These are phyloP conservation scores for Leptodirus hochenwartii DNA, from an alignment of 2,888 invertebrate species.

Conservation along the genomic window DNA sequence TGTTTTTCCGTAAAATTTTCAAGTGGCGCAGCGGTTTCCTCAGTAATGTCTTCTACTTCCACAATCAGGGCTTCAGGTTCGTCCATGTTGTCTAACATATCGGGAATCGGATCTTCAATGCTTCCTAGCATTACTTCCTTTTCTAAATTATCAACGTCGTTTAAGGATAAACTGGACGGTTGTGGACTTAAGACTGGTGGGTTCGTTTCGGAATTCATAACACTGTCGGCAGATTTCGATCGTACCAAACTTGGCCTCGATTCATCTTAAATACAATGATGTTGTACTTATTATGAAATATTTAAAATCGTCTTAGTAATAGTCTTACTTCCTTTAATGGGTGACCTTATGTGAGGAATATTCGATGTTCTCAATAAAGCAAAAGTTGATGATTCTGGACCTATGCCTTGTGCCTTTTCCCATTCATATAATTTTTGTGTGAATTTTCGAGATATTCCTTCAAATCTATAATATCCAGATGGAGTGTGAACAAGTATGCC, in stretches of 20 bases:
- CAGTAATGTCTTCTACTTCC: slow-evolving; percentile 63
- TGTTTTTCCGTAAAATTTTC: slow-evolving; percentile 48
- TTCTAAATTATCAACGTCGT: slow-evolving; percentile 50
- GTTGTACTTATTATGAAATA: background rate
- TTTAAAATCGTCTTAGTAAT: slow-evolving; percentile 5
- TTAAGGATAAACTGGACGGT: slow-evolving; percentile 56
- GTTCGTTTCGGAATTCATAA: slow-evolving; percentile 30
- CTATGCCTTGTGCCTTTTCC: slow-evolving; percentile 76
- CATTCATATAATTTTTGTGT: slow-evolving; percentile 81
- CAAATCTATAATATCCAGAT: slow-evolving; percentile 66
- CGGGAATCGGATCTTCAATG: slow-evolving; percentile 4
- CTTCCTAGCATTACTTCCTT: slow-evolving; percentile 22
- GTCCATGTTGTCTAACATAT: slow-evolving; percentile 15
- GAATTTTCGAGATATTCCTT: slow-evolving; percentile 76
- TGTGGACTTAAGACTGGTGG: slow-evolving; percentile 37
- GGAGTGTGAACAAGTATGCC: slow-evolving; percentile 70
- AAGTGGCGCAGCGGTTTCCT: slow-evolving; percentile 59
- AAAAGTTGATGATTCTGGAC: slow-evolving; percentile 71
- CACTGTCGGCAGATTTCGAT: slow-evolving; percentile 62
- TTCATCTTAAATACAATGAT: slow-evolving; percentile 11
- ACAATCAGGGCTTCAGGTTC: slow-evolving; percentile 61
- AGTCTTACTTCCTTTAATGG: slow-evolving; percentile 5
- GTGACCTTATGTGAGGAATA: slow-evolving; percentile 11
- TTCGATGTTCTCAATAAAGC: slow-evolving; percentile 35
- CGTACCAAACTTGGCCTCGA: slow-evolving; percentile 31